phyloP scores from a whole-genome alignment of 2,113 vertebrate genomes.

The Gambusia affinis region DNA sequence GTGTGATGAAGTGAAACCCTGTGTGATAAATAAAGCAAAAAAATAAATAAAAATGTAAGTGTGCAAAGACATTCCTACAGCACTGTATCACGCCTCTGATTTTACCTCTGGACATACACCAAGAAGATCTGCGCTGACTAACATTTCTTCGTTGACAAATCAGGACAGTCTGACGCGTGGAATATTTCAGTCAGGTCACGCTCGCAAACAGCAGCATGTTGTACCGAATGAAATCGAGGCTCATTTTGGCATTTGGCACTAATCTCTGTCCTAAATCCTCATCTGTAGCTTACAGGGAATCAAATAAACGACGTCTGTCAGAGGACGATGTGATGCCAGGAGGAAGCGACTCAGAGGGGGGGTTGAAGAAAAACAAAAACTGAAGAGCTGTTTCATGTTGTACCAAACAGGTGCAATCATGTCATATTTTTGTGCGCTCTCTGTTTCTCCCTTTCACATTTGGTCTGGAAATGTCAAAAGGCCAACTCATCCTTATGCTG shows the following conservation, averaged over 20 bases:
- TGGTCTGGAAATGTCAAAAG: slow-evolving; percentile 63
- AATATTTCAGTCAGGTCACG: slow-evolving; percentile 42
- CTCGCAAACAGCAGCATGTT: slow-evolving; percentile 11
- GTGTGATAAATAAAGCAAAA: neutral
- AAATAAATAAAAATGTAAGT: neutral
- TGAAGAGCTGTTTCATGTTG: slow-evolving; percentile 54
- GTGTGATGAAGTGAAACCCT: neutral
- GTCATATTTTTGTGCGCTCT: slow-evolving; percentile 40
- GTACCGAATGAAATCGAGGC: slow-evolving; percentile 41
- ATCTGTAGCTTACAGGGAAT: slow-evolving; percentile 52
- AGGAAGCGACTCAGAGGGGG: slow-evolving; percentile 12
- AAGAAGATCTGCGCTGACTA: slow-evolving; percentile 14
- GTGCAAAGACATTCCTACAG: neutral
- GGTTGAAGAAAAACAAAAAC: neutral
- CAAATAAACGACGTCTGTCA: slow-evolving; percentile 22
- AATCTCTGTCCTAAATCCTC: slow-evolving; percentile 64
- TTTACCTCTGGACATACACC: slow-evolving; percentile 1
- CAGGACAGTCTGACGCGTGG: slow-evolving; percentile 39
- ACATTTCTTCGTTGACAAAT: slow-evolving; percentile 38
- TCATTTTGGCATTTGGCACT: slow-evolving; percentile 22
- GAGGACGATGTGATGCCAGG: slow-evolving; percentile 19
- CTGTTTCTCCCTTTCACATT: slow-evolving; percentile 25
- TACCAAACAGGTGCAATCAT: slow-evolving; percentile 70
- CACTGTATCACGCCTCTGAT: neutral
- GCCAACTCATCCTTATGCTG: slow-evolving; percentile 34